These are phyloP conservation scores for Papilio xuthus DNA, from an alignment of 1,140 invertebrate genomes.

Conservation along the genomic window DNA sequence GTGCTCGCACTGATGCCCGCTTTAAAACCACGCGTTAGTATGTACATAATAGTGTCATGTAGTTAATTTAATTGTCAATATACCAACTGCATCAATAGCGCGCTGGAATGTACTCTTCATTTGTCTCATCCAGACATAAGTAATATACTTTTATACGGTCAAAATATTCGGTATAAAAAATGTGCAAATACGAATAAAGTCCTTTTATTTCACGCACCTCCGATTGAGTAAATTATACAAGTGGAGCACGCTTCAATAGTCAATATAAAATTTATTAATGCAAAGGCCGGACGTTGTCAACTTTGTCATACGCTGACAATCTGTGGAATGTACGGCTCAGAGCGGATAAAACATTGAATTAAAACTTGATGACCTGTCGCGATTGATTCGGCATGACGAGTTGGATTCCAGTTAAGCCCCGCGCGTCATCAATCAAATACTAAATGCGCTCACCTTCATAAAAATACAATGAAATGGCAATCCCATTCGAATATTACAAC, in stretches of 20 bases:
- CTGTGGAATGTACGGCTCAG: conserved; percentile 49
- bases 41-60: conserved; percentile 14
- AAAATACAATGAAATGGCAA: conserved; percentile 33
- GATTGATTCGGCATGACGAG: conserved; percentile 42
- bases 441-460: conserved; percentile 25
- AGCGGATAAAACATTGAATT: conserved; percentile 48
- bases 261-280: conserved; percentile 24
- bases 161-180: neutral
- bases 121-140: neutral
- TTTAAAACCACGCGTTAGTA: conserved; percentile 21
- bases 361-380: conserved; percentile 50
- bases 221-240: neutral
- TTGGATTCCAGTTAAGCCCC: conserved; percentile 36
- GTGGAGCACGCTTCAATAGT: neutral
- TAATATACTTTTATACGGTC: neutral
- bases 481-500: conserved; percentile 6
- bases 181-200: neutral
- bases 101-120: neutral
- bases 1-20: conserved; percentile 57
- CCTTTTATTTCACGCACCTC: neutral
- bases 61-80: conserved; percentile 17
- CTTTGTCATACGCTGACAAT: conserved; percentile 48
- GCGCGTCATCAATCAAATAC: conserved; percentile 30
- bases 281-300: conserved; percentile 25
- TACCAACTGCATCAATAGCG: neutral